Percentiles rank a stretch among this genome's conserved stretches.
Conservation (phyloP, 2,797 vertebrate genomes). For the Bradypus variegatus region DNA sequence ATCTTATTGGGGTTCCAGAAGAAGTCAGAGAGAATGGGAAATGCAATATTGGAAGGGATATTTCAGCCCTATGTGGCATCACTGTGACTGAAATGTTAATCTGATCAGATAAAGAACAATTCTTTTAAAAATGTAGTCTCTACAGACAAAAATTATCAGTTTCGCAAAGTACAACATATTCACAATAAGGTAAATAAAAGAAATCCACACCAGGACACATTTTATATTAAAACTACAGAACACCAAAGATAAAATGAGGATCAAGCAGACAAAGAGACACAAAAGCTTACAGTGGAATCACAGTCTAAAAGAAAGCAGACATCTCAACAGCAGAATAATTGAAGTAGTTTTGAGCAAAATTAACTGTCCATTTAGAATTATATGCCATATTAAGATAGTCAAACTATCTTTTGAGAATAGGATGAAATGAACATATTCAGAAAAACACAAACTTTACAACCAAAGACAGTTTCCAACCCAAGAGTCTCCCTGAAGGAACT, state of each 20-base stretch:
- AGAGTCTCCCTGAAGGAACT: neutral
- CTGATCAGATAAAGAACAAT: too few species aligned
- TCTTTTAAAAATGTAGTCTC: too few species aligned
- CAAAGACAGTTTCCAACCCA: neutral
- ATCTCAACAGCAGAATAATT: neutral
- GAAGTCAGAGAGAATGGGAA: neutral
- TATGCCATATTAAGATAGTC: neutral
- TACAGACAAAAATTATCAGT: neutral
- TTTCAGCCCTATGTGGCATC: too few species aligned
- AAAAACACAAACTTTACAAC: neutral
- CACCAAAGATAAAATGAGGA: neutral
- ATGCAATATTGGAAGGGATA: neutral
- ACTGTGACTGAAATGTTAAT: too few species aligned
- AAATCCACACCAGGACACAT: neutral
- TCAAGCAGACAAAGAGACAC: neutral
- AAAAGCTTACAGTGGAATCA: neutral
- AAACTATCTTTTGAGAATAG: neutral
- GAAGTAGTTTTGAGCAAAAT: neutral
- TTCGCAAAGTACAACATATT: neutral
- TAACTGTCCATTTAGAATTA: neutral
- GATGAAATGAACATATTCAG: neutral
- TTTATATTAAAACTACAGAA: neutral
- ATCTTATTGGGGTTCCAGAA: neutral
- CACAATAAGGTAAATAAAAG: neutral
- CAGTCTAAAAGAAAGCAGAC: constrained; percentile 26